Evolutionary conservation across 1,140 invertebrate species (phyloP), one percentile per base, ranked within the genome.

Genomic region (Holotrichia oblita): DNA sequence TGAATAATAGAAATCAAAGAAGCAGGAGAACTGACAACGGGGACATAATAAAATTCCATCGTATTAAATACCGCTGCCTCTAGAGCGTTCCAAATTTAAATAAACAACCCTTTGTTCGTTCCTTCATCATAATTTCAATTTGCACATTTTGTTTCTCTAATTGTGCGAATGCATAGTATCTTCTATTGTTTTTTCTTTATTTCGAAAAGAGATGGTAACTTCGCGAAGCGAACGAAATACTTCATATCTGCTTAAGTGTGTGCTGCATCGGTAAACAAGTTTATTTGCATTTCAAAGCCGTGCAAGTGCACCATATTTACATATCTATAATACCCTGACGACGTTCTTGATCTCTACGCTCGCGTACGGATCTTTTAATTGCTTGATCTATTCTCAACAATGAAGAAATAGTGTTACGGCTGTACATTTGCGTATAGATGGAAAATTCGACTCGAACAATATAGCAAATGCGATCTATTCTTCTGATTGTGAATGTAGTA

Each of bases 101-200:
- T 48, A 48, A 48, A 48, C 44, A 48, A 48, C 44, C n/a, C 44
- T 48, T 48, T 48, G 44, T 48, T 48, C 44, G n/a, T 48, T n/a
- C n/a, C n/a, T n/a, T n/a, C n/a, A n/a, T n/a, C n/a, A n/a, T n/a
- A n/a, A n/a, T n/a, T n/a, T n/a, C 44, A 48, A 48, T 48, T 48
- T 48, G 12, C 44, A 48, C n/a, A 12, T 48, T 48, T 48, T 48
- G n/a, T 48, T 48, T 48, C 44, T 48, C 8, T 48, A 48, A 48
- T 48, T 48, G 44, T 48, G 44, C 44, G 12, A 48, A 48, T 48
- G 44, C 44, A 48, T 48, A 48, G 44, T n/a, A 12, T 10, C 12
- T 48, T n/a, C 44, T 48, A 48, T 48, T 48, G 44, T 48, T 48
- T 48, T 48, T n/a, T 48, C 44, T n/a, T n/a, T n/a, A n/a, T n/a